Conservation (phyloP, 2,797 vertebrate genomes). For the Apodemus agrarius region DNA sequence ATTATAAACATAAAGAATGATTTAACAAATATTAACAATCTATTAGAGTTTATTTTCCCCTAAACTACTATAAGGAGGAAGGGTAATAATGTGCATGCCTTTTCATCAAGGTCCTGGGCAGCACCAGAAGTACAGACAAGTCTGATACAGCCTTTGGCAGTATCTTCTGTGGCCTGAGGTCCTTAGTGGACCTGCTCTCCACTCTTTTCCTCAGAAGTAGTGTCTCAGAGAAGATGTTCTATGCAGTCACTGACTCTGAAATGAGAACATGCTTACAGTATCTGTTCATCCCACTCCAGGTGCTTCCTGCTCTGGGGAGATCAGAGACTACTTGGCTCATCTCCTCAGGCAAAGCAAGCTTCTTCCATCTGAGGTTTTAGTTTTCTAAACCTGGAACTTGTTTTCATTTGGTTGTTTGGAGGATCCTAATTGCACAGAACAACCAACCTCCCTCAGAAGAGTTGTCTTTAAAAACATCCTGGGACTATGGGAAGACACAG, state of each 20-base stretch:
- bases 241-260: not conserved
- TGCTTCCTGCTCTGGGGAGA: not conserved
- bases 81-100: no score
- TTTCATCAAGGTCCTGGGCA: not conserved
- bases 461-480: not conserved
- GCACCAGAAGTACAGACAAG: not conserved
- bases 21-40: not conserved
- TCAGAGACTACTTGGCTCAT: not conserved
- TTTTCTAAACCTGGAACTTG: not conserved
- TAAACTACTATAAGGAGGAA: not conserved
- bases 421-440: not conserved
- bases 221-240: not conserved
- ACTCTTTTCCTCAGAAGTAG: not conserved
- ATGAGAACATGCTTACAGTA: not conserved
- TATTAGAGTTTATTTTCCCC: not conserved
- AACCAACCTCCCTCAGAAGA: not conserved
- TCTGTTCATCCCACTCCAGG: not conserved
- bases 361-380: not conserved
- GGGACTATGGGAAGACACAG: not conserved
- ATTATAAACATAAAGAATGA: not conserved
- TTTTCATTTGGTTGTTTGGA: not conserved
- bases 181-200: not conserved
- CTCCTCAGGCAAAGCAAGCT: not conserved
- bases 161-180: not conserved
- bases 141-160: not conserved